These are phyloP conservation scores for Pelodytes ibericus DNA, from an alignment of 2,797 vertebrate species.

Conservation along the genomic window DNA sequence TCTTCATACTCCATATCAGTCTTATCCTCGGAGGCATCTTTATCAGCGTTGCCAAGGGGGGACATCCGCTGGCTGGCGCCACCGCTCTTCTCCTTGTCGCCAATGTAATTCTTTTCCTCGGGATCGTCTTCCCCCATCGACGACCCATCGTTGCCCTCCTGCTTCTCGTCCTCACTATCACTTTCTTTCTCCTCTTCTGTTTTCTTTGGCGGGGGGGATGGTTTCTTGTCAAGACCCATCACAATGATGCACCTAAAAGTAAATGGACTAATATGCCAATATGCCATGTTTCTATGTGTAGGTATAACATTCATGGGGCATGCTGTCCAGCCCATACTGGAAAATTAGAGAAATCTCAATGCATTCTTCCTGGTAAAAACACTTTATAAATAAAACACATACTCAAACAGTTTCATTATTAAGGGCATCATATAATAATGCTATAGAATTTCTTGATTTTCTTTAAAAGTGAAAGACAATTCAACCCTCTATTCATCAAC, in stretches of 20 bases:
- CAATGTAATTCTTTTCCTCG: conserved; percentile 5
- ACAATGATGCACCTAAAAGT: conserved; percentile 85
- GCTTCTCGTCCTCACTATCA: conserved; percentile 49
- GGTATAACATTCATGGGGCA: too few species aligned
- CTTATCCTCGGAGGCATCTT: conserved; percentile 17
- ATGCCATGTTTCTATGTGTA: too few species aligned
- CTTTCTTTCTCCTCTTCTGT: conserved; percentile 60
- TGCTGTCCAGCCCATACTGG: too few species aligned
- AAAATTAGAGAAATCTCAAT: too few species aligned
- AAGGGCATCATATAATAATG: too few species aligned
- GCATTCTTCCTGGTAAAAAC: too few species aligned
- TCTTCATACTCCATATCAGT: conserved; percentile 51
- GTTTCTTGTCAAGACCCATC: conserved; percentile 86
- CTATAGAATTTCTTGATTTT: too few species aligned
- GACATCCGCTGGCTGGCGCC: conserved; percentile 33
- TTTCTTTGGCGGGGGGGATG: conserved; percentile 72
- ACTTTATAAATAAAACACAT: too few species aligned
- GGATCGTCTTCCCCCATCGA: conserved; percentile 19
- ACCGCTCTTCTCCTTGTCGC: conserved; percentile 31
- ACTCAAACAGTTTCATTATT: too few species aligned
- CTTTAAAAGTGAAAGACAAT: too few species aligned
- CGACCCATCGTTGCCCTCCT: conserved; percentile 47
- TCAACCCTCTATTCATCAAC: too few species aligned
- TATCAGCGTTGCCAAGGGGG: conserved; percentile 2
- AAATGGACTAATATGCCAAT: too few species aligned